Evolutionary conservation across 2,113 vertebrate genomes (phyloP).

Genomic region (Panthera leo): DNA sequence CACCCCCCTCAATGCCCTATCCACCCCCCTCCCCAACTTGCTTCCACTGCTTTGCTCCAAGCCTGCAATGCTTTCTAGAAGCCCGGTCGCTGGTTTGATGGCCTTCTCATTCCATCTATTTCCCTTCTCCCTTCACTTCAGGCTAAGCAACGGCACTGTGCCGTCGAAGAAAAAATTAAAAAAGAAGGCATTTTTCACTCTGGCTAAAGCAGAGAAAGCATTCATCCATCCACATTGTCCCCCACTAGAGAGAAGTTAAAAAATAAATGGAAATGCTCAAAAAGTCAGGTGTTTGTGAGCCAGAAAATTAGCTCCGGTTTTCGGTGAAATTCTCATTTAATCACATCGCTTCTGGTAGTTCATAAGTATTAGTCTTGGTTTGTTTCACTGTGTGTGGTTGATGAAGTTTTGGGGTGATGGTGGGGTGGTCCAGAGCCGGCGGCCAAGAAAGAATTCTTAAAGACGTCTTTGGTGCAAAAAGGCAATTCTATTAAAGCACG

Average conservation of each 20-base stretch:
- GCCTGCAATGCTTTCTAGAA: background rate
- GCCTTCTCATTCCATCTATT: background rate
- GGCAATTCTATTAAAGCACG: too few relatives aligned
- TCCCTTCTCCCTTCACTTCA: background rate
- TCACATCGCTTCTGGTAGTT: background rate
- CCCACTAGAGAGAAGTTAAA: background rate
- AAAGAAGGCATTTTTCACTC: background rate
- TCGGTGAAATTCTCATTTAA: background rate
- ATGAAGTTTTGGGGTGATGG: too few relatives aligned
- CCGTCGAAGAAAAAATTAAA: background rate
- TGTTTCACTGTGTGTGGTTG: background rate
- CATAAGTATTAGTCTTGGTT: background rate
- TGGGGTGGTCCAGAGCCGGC: too few relatives aligned
- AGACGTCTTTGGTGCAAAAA: too few relatives aligned
- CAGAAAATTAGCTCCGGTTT: background rate
- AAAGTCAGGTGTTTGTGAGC: background rate
- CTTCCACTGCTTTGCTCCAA: background rate
- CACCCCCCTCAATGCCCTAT: too few relatives aligned
- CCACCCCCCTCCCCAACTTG: too few relatives aligned
- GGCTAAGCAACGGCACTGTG: background rate
- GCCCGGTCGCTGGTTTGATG: background rate
- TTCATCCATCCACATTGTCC: rapidly evolving
- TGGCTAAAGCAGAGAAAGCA: background rate
- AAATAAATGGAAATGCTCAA: background rate
- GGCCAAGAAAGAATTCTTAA: too few relatives aligned